Conservation (phyloP, 2,797 vertebrate genomes). For the Notoglanidium macrostoma region DNA sequence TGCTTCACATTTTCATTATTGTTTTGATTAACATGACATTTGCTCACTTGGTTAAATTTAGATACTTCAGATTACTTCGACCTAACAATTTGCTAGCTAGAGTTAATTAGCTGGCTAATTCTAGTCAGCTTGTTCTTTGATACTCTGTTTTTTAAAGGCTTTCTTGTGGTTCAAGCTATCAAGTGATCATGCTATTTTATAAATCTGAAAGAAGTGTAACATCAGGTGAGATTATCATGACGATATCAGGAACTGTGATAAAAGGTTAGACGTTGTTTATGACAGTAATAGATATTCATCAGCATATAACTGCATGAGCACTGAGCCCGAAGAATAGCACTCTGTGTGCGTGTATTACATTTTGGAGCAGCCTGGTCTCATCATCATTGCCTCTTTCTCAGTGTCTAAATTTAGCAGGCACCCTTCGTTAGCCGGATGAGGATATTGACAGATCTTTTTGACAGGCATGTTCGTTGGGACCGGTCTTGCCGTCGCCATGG, state of each 20-base stretch:
- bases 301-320: background rate
- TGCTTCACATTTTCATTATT: background rate
- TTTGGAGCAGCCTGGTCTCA: conserved; percentile 3
- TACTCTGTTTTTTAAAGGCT: background rate
- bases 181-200: background rate
- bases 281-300: background rate
- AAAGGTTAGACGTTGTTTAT: background rate
- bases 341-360: background rate
- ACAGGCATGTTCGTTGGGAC: conserved; percentile 42
- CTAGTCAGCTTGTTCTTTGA: background rate
- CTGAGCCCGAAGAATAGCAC: background rate
- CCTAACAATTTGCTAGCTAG: background rate
- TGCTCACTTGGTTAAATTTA: background rate
- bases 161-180: background rate
- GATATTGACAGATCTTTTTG: conserved; percentile 51
- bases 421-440: conserved; percentile 42
- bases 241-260: background rate
- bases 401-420: conserved; percentile 55
- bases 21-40: background rate
- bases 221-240: background rate
- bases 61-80: background rate
- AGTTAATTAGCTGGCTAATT: background rate
- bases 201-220: background rate
- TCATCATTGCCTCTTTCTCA: conserved; percentile 12
- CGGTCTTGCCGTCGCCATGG: conserved; percentile 44